Evolutionary conservation across 2,113 vertebrate genomes (phyloP), one percentile per base, ranked within the genome.

Genomic region (Bagarius yarrelli): DNA sequence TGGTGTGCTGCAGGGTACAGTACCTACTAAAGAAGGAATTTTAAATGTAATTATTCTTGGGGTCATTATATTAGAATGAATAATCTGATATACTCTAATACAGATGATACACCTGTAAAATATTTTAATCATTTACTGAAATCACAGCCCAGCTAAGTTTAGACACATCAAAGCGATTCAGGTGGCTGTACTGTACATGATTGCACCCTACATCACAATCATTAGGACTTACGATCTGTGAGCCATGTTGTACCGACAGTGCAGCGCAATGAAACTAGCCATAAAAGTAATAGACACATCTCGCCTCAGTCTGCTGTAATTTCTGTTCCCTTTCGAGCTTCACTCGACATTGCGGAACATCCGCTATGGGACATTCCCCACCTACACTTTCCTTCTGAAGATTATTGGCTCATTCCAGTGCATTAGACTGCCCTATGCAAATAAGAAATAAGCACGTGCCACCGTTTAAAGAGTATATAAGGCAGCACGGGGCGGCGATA

Each of bases 21-120:
- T 66, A 60, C 74, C 69, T 70, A 74, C 32, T 78, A 64, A 63
- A 85, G 25, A 59, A 78, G 81, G 66, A 40, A 71, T 83, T 83
- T 81, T 67, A 67, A 67, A 44, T n/a, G 75, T 69, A 85, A 55
- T 64, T 40, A 55, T 27, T n/a, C 61, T 30, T 32, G 18, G 47
- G 70, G 34, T 63, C 23, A 57, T 50, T n/a, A 57, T 66, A 30
- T 40, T 75, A 18, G 16, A 66, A 66, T 23, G n/a, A 81, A 56
- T 36, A 16, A 75, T 27, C 30, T 19, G 44, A 30, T 11, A 52
- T n/a, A 44, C 44, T 56, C 23, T 34, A 40, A 47, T 13, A 44
- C 21, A 47, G 34, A 12, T 47, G 9, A 47, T 47, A 47, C 44
- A 47, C 11, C n/a, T 47, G 44, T 11, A 47, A 47, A 47, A 47